phyloP scores from a whole-genome alignment of 2,888 invertebrate genomes.

The Ophion costatus region DNA sequence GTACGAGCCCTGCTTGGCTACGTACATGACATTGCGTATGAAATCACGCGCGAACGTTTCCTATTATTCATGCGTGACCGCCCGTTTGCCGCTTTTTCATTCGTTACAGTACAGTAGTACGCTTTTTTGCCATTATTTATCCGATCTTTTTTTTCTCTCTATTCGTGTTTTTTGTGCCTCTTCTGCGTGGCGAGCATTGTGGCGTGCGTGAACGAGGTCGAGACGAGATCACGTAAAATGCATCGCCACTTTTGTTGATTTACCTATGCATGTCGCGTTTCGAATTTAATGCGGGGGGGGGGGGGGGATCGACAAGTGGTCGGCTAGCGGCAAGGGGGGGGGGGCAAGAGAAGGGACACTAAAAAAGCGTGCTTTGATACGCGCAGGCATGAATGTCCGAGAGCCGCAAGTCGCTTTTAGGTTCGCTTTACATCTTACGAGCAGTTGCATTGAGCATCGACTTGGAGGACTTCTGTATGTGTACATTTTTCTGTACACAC shows the following conservation, averaged over 20 bases:
- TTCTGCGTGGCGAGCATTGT: background rate
- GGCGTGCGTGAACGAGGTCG: slow-evolving; percentile 41
- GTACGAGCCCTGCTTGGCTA: background rate
- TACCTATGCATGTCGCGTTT: slow-evolving; percentile 4
- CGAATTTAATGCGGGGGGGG: background rate
- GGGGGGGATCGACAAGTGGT: background rate
- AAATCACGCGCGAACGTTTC: background rate
- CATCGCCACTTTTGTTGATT: background rate
- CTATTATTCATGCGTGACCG: slow-evolving; percentile 6
- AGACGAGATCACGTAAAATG: slow-evolving; percentile 42
- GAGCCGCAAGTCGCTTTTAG: slow-evolving; percentile 27
- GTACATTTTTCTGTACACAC: background rate
- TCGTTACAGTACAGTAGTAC: background rate
- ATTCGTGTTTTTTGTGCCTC: background rate
- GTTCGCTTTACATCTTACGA: slow-evolving; percentile 38
- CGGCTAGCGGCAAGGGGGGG: background rate
- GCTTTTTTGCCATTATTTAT: background rate
- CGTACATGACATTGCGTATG: background rate
- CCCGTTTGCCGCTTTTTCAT: background rate
- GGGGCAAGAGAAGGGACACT: slow-evolving; percentile 11
- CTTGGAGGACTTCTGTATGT: slow-evolving; percentile 9
- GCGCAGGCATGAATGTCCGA: background rate
- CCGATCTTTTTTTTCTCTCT: background rate
- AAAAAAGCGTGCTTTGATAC: slow-evolving; percentile 29
- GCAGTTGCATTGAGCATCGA: slow-evolving; percentile 1